A percentile compares a stretch with the other conserved stretches of the same genome.
phyloP scores from a whole-genome alignment of 1,140 invertebrate genomes.

The Harlomillsia oculata region DNA sequence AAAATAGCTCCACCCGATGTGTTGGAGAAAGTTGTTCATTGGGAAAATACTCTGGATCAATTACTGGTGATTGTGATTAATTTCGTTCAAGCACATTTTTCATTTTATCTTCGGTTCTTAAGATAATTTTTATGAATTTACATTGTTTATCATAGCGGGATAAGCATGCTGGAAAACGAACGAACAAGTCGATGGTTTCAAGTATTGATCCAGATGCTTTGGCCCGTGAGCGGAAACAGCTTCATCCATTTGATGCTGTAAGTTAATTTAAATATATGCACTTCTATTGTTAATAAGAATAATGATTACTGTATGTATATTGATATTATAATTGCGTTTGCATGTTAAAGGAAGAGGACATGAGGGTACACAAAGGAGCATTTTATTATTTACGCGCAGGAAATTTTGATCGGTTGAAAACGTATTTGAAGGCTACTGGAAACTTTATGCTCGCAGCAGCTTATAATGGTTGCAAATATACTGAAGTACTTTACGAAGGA shows the following conservation, averaged over 20 bases:
- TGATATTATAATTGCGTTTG: not conserved
- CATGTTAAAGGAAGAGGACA: conserved; percentile 21
- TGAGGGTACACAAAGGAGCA: conserved; percentile 15
- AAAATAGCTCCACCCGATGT: conserved; percentile 13
- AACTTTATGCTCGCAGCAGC: conserved; percentile 14
- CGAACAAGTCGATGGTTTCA: conserved; percentile 49
- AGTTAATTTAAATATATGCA: not conserved
- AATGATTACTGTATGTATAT: not conserved
- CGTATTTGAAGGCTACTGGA: conserved; percentile 14
- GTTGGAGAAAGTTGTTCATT: conserved; percentile 15
- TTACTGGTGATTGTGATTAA: conserved; percentile 18
- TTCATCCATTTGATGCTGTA: conserved; percentile 77
- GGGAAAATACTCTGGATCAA: conserved; percentile 29
- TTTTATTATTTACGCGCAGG: conserved; percentile 26
- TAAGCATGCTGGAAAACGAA: conserved; percentile 3
- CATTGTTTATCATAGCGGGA: conserved; percentile 18
- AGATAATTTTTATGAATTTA: not conserved
- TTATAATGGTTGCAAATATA: conserved; percentile 2
- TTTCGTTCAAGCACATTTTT: not conserved
- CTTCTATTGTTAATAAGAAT: not conserved
- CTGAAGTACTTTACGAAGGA: not conserved
- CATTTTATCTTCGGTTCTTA: not conserved
- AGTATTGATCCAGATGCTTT: conserved; percentile 90
- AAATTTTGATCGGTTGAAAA: not conserved
- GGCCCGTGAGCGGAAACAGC: conserved; percentile 59